phyloP scores from a whole-genome alignment of 2,797 vertebrate species.

The Diglossa cyanea region DNA sequence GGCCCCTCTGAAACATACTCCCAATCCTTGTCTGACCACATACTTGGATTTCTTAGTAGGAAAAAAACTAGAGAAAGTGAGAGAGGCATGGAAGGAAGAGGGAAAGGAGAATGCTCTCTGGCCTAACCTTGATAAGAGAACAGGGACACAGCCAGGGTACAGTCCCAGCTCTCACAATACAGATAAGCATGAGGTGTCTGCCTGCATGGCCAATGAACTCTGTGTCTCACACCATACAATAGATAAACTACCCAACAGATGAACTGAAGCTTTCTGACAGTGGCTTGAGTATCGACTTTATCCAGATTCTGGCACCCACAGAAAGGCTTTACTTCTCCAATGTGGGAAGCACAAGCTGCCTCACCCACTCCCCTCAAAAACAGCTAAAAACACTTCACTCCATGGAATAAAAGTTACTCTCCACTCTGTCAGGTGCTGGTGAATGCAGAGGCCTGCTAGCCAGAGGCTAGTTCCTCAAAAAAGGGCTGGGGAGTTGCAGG shows the following conservation, averaged over 20 bases:
- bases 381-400: background rate
- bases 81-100: background rate
- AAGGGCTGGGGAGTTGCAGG: background rate
- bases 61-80: background rate
- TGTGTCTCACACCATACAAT: background rate
- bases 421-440: background rate
- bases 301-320: background rate
- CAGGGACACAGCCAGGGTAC: background rate
- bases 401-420: background rate
- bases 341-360: background rate
- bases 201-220: background rate
- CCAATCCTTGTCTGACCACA: background rate
- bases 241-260: background rate
- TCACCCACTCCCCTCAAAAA: background rate
- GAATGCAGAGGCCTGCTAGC: background rate
- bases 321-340: background rate
- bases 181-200: background rate
- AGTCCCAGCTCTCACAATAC: background rate
- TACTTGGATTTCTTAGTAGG: background rate
- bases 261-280: background rate
- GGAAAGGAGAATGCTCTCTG: background rate
- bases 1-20: background rate
- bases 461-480: background rate
- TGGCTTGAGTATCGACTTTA: background rate
- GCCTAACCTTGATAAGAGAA: background rate